Evolutionary conservation across 2,797 vertebrate genomes (phyloP).

Genomic region (Rallus crepitans): DNA sequence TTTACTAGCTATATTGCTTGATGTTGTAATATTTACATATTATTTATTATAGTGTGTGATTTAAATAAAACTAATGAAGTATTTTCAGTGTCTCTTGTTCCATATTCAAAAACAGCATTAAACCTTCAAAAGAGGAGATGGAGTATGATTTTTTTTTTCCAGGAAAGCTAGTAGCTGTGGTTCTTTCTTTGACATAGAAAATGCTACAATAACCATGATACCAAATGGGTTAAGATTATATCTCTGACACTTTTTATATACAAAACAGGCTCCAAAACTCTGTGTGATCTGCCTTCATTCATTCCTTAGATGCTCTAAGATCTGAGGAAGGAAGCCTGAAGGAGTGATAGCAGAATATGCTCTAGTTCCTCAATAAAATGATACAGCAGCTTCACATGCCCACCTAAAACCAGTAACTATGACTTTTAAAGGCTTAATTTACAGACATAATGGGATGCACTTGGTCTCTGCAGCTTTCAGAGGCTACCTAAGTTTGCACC

Average conservation of each 20-base stretch:
- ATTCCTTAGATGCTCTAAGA: neutral
- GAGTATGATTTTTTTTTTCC: neutral
- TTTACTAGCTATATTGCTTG: neutral
- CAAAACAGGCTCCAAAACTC: neutral
- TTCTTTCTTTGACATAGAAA: neutral
- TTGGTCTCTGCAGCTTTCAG: neutral
- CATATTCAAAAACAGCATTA: neutral
- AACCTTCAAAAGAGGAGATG: neutral
- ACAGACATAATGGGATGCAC: neutral
- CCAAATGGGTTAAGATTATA: neutral
- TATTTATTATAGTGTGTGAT: neutral
- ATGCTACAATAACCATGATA: neutral
- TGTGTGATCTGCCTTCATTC: neutral
- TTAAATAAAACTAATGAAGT: constrained; percentile 18
- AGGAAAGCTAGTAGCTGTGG: neutral
- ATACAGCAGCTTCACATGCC: neutral
- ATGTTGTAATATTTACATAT: neutral
- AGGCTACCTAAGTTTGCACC: neutral
- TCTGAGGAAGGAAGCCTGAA: neutral
- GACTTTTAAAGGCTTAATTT: neutral
- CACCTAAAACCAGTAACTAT: neutral
- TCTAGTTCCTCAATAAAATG: neutral
- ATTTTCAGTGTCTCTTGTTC: neutral
- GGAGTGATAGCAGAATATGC: neutral
- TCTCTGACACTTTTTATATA: neutral